Evolutionary conservation across 2,797 vertebrate genomes (phyloP), one percentile per base, ranked within the genome.

Genomic region (Basileuterus tristriatus): DNA sequence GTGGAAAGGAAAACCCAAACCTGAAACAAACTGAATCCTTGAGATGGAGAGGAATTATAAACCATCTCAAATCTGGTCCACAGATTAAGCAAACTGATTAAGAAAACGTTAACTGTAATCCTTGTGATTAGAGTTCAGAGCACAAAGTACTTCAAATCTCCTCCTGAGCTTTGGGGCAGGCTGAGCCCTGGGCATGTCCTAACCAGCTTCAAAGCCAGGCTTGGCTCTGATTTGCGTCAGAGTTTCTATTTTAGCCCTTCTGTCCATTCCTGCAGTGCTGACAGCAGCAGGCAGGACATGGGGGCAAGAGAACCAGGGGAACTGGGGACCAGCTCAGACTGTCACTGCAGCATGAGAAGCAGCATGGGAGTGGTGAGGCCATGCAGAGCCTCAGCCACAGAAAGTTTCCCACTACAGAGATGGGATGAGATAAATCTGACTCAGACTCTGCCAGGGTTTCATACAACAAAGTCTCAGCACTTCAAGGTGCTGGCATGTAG

Each of bases 231-330:
- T 71, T 47, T 86, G 72, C 59, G 0, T 92, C 71, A 92, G 74
- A 93, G 92, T 43, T 95, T 85, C 92, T 93, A 93, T 93, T 96
- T 94, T 84, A 84, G 86, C 70, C 52, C 74, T 59, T 59, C 59
- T 62, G 62, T 11, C 85, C 4, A 0, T 41, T 69, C n/a, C 43
- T 0, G 2, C 6, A 27, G 76, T 34, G 59, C 67, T 6, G 22
- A 50, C 10, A 58, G 86, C 16, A 6, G 60, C 67, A 53, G 43
- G 52, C 70, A 58, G 50, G 43, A 34, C 58, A 53, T 0, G 5
- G 58, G 46, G n/a, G 27, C 37, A 67, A 67, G 34, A 44, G 34
- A 76, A 53, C 9, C 1, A 2, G 20, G 23, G 72, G 44, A 50
- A 64, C n/a, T 8, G 8, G 64, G 65, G 84, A 91, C 64, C 82